Conservation (phyloP, 1,140 invertebrate species). For the Camponotus pennsylvanicus region DNA sequence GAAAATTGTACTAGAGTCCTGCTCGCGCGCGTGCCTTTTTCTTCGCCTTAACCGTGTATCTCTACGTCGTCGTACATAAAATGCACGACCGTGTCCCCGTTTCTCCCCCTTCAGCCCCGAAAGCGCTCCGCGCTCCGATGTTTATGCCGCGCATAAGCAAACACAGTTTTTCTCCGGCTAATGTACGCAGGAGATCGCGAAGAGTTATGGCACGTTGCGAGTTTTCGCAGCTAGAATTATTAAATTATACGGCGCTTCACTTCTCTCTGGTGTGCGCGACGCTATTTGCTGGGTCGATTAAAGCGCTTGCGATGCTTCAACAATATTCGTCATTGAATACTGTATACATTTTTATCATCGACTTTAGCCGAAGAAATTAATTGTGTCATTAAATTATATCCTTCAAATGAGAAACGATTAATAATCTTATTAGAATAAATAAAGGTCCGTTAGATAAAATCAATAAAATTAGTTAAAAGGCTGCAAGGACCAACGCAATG, state of each 20-base stretch:
- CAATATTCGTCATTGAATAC: neutral
- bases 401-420: neutral
- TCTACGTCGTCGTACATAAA: slow-evolving; percentile 62
- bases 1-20: slow-evolving; percentile 77
- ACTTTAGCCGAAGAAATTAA: neutral
- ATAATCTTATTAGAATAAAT: too few species aligned
- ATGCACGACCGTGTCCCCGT: slow-evolving; percentile 25
- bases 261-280: neutral
- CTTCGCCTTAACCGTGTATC: slow-evolving; percentile 66
- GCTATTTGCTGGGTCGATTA: neutral
- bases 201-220: slow-evolving; percentile 54
- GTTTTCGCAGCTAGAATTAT: slow-evolving; percentile 44
- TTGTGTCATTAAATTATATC: neutral
- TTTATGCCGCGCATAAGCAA: slow-evolving; percentile 58
- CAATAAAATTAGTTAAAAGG: too few species aligned
- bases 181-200: slow-evolving; percentile 54
- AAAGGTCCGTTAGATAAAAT: too few species aligned
- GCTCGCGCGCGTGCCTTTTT: slow-evolving; percentile 61
- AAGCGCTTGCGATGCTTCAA: neutral
- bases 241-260: slow-evolving; percentile 49
- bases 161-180: slow-evolving; percentile 65
- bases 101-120: slow-evolving; percentile 2
- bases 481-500: too few species aligned
- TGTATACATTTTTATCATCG: neutral
- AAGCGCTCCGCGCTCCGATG: slow-evolving; percentile 31